Conservation (phyloP, 2,797 vertebrate species). For the Enteromius trimaculatus region DNA sequence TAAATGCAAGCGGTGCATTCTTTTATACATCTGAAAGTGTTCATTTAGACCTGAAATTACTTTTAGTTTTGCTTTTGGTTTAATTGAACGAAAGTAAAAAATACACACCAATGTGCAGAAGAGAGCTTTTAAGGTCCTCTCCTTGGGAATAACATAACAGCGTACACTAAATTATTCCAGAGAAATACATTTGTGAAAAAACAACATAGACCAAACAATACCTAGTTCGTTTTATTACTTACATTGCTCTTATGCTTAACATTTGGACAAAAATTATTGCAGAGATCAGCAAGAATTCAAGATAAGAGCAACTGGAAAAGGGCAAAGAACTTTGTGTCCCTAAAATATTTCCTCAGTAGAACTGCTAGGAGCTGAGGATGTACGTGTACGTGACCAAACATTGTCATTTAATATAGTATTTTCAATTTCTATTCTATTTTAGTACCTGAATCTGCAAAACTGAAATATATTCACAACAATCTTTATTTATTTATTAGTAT, state of each 20-base stretch:
- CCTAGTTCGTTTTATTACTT: background rate
- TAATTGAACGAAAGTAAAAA: background rate
- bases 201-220: background rate
- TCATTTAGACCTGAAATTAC: background rate
- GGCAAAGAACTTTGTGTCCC: background rate
- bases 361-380: background rate
- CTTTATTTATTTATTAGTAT: background rate
- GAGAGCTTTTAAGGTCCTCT: background rate
- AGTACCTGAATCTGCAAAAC: background rate
- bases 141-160: background rate
- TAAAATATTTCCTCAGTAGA: background rate
- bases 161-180: background rate
- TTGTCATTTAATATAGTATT: background rate
- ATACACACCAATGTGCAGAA: background rate
- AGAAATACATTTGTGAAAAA: background rate
- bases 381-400: background rate
- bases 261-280: background rate
- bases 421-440: background rate
- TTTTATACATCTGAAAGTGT: background rate
- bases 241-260: background rate
- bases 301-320: background rate
- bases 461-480: background rate
- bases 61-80: constrained; percentile 11
- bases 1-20: background rate
- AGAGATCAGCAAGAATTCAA: background rate